A percentile compares a stretch with the other conserved stretches of the same genome.
Conservation (phyloP, 1,140 invertebrate species). For the Drosophila guanche region DNA sequence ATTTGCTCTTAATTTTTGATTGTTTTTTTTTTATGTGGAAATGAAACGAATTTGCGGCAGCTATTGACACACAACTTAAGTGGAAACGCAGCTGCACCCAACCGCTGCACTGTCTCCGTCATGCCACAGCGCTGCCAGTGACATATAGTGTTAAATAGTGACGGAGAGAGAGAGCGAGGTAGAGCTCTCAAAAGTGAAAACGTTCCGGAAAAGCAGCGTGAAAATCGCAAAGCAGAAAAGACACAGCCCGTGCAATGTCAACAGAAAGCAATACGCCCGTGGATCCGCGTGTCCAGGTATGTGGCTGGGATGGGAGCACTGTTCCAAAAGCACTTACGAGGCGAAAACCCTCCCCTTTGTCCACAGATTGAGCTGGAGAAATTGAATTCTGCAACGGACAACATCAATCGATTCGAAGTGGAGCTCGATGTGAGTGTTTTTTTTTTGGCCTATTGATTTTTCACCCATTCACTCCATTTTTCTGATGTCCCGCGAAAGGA, state of each 20-base stretch:
- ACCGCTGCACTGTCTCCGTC: slow-evolving; percentile 11
- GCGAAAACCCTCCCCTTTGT: not conserved
- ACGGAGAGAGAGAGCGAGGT: slow-evolving; percentile 1
- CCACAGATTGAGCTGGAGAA: slow-evolving; percentile 95
- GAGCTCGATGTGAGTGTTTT: slow-evolving; percentile 94
- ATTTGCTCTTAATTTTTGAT: slow-evolving; percentile 29
- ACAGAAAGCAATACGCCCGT: slow-evolving; percentile 83
- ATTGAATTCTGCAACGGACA: slow-evolving; percentile 96
- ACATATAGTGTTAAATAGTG: not conserved
- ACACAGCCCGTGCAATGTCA: slow-evolving; percentile 58
- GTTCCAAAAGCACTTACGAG: too few relatives aligned
- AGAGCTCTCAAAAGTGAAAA: not conserved
- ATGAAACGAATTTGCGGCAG: slow-evolving; percentile 38
- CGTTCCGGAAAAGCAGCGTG: slow-evolving; percentile 1
- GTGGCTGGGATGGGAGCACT: not conserved
- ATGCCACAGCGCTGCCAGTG: slow-evolving; percentile 12
- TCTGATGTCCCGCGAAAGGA: slow-evolving; percentile 85
- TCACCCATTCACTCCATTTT: slow-evolving; percentile 8
- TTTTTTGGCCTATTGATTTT: slow-evolving; percentile 38
- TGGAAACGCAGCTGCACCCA: not conserved
- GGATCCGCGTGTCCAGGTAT: slow-evolving; percentile 84
- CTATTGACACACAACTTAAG: slow-evolving; percentile 25
- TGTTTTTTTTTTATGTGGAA: slow-evolving; percentile 39
- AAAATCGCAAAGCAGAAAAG: slow-evolving; percentile 1
- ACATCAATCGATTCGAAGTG: slow-evolving; percentile 97